phyloP scores from a whole-genome alignment of 2,888 invertebrate species.

The Drosophila stalkeri region DNA sequence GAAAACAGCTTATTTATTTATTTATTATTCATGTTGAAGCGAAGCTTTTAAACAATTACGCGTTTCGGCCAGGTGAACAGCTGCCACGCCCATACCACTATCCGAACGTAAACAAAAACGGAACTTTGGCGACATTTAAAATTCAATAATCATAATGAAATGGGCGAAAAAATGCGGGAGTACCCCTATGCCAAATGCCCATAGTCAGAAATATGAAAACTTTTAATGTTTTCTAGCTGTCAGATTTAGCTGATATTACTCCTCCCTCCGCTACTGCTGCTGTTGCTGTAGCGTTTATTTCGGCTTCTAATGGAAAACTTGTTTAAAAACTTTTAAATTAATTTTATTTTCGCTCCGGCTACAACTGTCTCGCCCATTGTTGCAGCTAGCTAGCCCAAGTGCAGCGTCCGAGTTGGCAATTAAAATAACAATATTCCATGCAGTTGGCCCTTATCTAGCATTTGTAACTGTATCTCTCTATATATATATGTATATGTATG shows the following conservation, averaged over 20 bases:
- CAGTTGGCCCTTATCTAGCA: slow-evolving; percentile 42
- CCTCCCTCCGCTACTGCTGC: background rate
- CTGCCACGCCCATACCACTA: slow-evolving; percentile 18
- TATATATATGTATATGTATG: background rate
- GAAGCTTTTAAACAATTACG: slow-evolving; percentile 71
- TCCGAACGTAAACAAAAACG: slow-evolving; percentile 29
- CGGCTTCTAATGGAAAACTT: slow-evolving; percentile 75
- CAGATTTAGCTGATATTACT: slow-evolving; percentile 17
- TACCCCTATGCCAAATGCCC: slow-evolving; percentile 14
- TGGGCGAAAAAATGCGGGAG: slow-evolving; percentile 19
- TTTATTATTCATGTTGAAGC: slow-evolving; percentile 54
- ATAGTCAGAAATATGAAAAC: slow-evolving; percentile 60
- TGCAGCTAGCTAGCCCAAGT: slow-evolving; percentile 29
- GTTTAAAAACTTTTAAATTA: slow-evolving; percentile 79
- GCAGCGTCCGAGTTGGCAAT: slow-evolving; percentile 68
- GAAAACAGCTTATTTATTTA: slow-evolving; percentile 53
- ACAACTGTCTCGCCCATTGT: slow-evolving; percentile 55
- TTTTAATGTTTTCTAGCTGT: slow-evolving; percentile 78
- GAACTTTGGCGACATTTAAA: slow-evolving; percentile 66
- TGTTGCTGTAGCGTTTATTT: slow-evolving; percentile 29
- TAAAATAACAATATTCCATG: slow-evolving; percentile 79
- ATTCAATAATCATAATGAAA: slow-evolving; percentile 79
- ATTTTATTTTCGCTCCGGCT: slow-evolving; percentile 72
- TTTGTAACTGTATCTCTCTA: slow-evolving; percentile 21
- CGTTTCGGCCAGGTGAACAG: slow-evolving; percentile 38